Evolutionary conservation across 2,113 vertebrate genomes (phyloP), one percentile per base, ranked within the genome.

Genomic region (Gobius niger): DNA sequence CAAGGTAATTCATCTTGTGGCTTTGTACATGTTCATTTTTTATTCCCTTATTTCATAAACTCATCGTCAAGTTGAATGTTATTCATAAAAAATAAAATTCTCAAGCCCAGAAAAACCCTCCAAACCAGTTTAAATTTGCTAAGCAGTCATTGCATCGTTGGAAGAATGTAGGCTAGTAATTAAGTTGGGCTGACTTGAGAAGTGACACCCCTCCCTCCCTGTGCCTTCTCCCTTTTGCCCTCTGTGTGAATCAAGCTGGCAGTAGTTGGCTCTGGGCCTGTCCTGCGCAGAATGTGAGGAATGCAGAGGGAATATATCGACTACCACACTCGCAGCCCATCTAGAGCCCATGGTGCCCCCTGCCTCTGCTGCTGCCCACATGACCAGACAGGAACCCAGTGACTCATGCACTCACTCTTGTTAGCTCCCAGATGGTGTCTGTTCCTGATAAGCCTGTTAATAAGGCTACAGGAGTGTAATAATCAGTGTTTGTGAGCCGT

Each of bases 1-100:
- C 98, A 99, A 97, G 98, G 98, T 98, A 91, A 75, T 86, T 24
- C 18, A 54, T 11, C 24, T 24, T 14, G 16, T 0, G 2, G 62
- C 13, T 11, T 18, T 41, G 12, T 3, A 4, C 56, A 11, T 19
- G 24, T 34, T 34, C 24, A 34, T 34, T 34, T 34, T 34, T 34
- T 34, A 34, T 34, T 34, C 24, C 24, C 24, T 4, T 34, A 34
- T 34, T 34, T 34, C 5, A 34, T 34, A 3, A 34, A 34, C 5
- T 34, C 5, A 4, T 4, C 5, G 24, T 34, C 2, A 34, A 34
- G 24, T 34, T 34, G 24, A 34, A 34, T 34, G 24, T 34, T 34
- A 34, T 34, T 34, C 5, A 34, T 34, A 34, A 34, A 34, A 4
- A 34, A 34, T 34, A 34, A 3, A 34, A 4, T 34, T 34, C 24